Evolutionary conservation across 37 sponge, comb jelly and placozoan genomes (phyloP).

Genomic region (Geodia barretti): DNA sequence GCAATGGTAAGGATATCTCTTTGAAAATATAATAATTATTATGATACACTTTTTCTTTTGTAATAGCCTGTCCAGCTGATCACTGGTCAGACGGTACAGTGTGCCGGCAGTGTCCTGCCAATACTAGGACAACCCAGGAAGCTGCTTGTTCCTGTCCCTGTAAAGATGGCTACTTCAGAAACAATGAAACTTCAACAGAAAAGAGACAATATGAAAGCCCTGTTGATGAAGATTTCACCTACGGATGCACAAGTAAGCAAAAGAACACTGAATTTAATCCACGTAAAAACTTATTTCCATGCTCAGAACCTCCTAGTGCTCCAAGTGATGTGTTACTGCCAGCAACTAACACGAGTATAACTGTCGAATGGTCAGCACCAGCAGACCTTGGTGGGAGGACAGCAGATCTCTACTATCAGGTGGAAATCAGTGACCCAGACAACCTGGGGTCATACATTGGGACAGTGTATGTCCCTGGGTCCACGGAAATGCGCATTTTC

Average conservation of each 20-base stretch:
- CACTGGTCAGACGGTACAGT: neutral
- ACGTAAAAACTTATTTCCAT: too few relatives aligned
- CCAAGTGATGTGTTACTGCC: neutral
- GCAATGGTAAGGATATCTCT: too few relatives aligned
- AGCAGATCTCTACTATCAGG: slow-evolving; percentile 17
- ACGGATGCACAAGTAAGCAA: too few relatives aligned
- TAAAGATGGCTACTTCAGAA: slow-evolving; percentile 3
- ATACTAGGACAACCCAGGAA: neutral
- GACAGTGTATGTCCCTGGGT: too few relatives aligned
- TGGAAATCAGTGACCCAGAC: slow-evolving; percentile 8
- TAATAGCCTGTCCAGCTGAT: neutral
- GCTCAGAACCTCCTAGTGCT: slow-evolving; percentile 20
- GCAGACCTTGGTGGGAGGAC: neutral
- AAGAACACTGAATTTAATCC: too few relatives aligned
- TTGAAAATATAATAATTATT: too few relatives aligned
- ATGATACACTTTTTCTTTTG: too few relatives aligned
- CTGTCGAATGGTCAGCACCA: neutral
- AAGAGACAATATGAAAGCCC: too few relatives aligned
- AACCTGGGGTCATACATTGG: neutral
- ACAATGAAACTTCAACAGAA: too few relatives aligned
- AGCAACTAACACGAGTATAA: neutral
- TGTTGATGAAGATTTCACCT: too few relatives aligned
- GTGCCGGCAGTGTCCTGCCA: slow-evolving; percentile 5
- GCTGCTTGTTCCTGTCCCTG: neutral
- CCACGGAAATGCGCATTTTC: too few relatives aligned